These are phyloP conservation scores for Trissolcus brochymenae DNA, from an alignment of 2,888 invertebrate genomes.

Conservation along the genomic window DNA sequence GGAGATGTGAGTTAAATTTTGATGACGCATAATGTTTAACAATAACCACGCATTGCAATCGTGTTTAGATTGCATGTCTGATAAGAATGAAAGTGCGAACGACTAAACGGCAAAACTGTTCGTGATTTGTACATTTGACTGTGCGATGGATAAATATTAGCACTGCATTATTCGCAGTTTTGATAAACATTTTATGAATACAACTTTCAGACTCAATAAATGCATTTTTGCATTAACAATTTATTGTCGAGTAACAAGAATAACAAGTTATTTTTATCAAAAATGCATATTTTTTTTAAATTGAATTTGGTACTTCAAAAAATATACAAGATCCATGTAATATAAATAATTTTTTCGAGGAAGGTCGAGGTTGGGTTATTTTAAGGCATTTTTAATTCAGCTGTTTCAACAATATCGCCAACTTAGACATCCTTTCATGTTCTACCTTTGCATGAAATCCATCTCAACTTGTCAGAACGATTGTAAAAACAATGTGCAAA, in stretches of 20 bases:
- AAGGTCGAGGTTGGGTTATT: slow-evolving; percentile 30
- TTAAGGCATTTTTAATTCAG: slow-evolving; percentile 25
- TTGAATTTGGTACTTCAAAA: not conserved
- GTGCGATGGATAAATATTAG: too few relatives aligned
- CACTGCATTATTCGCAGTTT: too few relatives aligned
- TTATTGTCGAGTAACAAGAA: not conserved
- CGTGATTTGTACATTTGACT: too few relatives aligned
- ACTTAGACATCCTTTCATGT: slow-evolving; percentile 34
- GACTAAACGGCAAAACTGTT: slow-evolving; percentile 11
- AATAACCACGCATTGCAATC: slow-evolving; percentile 19
- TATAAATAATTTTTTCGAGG: not conserved
- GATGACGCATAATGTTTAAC: slow-evolving; percentile 36
- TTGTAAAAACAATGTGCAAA: slow-evolving; percentile 47
- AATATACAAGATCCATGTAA: not conserved
- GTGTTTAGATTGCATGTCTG: slow-evolving; percentile 11
- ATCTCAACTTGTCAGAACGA: slow-evolving; percentile 38
- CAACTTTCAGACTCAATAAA: too few relatives aligned
- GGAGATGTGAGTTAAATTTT: slow-evolving; percentile 28
- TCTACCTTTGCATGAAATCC: slow-evolving; percentile 35
- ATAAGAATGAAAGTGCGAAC: slow-evolving; percentile 19
- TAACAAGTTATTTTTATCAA: not conserved
- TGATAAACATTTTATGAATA: too few relatives aligned
- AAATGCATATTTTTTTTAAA: not conserved
- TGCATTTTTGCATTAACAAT: not conserved
- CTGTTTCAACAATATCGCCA: slow-evolving; percentile 41